A percentile compares a stretch with the other conserved stretches of the same genome.
These are phyloP conservation scores for Pelusios castaneus DNA, from an alignment of 2,113 vertebrate species.

Conservation along the genomic window DNA sequence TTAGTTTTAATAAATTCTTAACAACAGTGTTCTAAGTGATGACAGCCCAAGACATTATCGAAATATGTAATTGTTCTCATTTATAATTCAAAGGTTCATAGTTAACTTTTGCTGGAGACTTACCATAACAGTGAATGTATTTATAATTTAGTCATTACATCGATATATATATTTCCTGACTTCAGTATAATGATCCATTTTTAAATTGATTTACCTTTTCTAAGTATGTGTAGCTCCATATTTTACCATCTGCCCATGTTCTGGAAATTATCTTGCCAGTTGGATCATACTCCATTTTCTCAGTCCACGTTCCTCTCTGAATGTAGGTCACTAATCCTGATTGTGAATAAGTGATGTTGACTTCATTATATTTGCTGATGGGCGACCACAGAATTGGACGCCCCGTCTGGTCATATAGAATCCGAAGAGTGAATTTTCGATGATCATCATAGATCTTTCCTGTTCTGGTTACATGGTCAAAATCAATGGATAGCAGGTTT, in stretches of 20 bases:
- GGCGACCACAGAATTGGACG: conserved; percentile 95
- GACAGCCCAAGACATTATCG: not conserved
- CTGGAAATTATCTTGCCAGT: conserved; percentile 92
- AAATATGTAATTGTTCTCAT: not conserved
- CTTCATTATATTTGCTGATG: conserved; percentile 95
- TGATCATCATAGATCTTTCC: conserved; percentile 99
- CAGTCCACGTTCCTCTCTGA: conserved; percentile 94
- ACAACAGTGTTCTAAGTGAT: not conserved
- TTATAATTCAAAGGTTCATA: conserved; percentile 18
- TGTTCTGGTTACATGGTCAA: conserved; percentile 91
- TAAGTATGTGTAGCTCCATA: conserved; percentile 98
- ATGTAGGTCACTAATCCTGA: conserved; percentile 90
- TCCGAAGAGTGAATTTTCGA: conserved; percentile 95
- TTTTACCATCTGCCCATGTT: conserved; percentile 97
- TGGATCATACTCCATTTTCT: conserved; percentile 94
- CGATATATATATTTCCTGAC: not conserved
- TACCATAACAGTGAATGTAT: not conserved
- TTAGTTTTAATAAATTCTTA: not conserved
- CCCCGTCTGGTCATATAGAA: conserved; percentile 92
- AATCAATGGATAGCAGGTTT: conserved; percentile 98
- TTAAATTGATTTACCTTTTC: conserved; percentile 86
- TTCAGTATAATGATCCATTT: not conserved
- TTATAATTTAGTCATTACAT: not conserved
- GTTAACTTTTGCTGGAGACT: not conserved
- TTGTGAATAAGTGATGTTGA: conserved; percentile 93